phyloP scores from a whole-genome alignment of 2,113 vertebrate genomes.

The Gallinago jamesoni region DNA sequence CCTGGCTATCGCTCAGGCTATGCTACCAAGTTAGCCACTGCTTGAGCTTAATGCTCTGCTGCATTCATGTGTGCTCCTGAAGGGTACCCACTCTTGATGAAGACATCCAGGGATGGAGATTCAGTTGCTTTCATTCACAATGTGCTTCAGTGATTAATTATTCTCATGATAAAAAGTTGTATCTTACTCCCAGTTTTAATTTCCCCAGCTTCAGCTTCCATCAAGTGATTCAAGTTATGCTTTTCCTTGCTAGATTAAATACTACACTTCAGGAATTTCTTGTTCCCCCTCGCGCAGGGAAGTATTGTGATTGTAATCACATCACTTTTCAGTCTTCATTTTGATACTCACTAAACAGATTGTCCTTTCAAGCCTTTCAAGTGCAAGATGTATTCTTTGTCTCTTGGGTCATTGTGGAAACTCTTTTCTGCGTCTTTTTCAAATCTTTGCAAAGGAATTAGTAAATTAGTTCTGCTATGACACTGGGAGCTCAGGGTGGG shows the following conservation, averaged over 20 bases:
- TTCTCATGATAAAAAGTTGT: background rate
- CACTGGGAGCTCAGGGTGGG: background rate
- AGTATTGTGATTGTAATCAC: background rate
- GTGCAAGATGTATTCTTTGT: background rate
- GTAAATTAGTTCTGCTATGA: background rate
- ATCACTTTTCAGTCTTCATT: background rate
- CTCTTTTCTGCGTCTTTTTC: background rate
- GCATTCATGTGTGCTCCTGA: background rate
- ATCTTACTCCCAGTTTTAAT: background rate
- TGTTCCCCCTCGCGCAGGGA: background rate
- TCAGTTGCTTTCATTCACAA: background rate
- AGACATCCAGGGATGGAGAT: background rate
- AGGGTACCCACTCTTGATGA: background rate
- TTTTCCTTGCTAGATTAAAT: background rate
- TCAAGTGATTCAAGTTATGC: background rate
- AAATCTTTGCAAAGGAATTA: background rate
- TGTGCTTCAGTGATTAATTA: background rate
- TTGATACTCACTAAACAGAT: background rate
- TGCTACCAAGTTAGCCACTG: background rate
- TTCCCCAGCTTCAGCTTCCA: background rate
- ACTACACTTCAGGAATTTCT: background rate
- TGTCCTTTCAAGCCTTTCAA: background rate
- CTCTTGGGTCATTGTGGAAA: background rate
- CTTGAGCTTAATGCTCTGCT: background rate
- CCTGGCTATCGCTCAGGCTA: background rate